Conservation (phyloP, 2,888 invertebrate genomes). For the Acanthoscelides obtectus region DNA sequence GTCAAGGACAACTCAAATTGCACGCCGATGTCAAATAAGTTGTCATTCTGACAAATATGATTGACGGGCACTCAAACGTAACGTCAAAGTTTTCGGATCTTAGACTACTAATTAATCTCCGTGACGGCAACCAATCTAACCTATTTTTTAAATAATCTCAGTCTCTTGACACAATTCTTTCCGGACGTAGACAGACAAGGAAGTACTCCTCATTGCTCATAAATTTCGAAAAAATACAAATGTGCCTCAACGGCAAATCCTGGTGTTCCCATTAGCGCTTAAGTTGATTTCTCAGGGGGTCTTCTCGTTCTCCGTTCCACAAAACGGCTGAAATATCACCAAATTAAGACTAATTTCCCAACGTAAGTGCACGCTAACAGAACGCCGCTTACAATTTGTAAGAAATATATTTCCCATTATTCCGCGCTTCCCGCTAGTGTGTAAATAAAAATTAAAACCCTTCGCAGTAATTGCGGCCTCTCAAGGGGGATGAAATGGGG, state of each 20-base stretch:
- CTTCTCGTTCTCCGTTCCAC: background rate
- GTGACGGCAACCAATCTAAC: too few species aligned
- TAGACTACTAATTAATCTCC: too few species aligned
- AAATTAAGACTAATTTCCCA: constrained; percentile 3
- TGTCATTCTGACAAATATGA: too few species aligned
- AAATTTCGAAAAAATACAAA: background rate
- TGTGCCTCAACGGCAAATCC: background rate
- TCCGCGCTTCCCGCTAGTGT: background rate
- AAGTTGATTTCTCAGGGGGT: constrained; percentile 2
- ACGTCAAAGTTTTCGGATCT: too few species aligned
- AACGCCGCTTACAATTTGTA: constrained; percentile 6
- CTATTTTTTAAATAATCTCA: background rate
- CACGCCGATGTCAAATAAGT: too few species aligned
- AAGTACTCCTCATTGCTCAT: background rate
- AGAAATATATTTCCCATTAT: constrained; percentile 9
- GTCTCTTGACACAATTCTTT: background rate
- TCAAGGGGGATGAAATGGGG: background rate
- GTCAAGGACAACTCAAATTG: too few species aligned
- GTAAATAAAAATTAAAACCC: constrained; percentile 4
- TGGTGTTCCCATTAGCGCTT: background rate
- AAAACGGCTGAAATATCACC: constrained; percentile 1
- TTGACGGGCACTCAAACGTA: too few species aligned
- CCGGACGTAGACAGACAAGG: background rate
- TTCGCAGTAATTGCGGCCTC: constrained; percentile 1
- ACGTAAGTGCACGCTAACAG: constrained; percentile 1